These are phyloP conservation scores for Falcunculus frontatus DNA, from an alignment of 2,113 vertebrate species.

Conservation along the genomic window DNA sequence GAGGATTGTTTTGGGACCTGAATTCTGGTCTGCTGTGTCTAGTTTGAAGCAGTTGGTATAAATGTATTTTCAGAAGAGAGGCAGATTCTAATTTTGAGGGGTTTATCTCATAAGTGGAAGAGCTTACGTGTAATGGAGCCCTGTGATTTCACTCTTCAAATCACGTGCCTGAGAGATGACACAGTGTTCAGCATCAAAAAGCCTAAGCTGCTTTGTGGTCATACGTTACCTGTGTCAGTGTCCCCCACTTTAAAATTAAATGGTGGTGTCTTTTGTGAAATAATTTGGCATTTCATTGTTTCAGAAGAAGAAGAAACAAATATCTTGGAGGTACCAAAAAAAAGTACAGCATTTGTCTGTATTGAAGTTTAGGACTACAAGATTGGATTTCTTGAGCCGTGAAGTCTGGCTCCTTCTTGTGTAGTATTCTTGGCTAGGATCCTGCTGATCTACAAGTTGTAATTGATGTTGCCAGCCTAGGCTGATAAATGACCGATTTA, in stretches of 20 bases:
- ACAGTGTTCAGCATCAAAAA: background rate
- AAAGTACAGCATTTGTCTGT: background rate
- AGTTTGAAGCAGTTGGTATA: background rate
- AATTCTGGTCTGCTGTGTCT: background rate
- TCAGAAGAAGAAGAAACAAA: background rate
- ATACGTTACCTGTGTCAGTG: background rate
- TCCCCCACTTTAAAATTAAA: background rate
- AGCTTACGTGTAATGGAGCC: background rate
- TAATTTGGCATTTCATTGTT: background rate
- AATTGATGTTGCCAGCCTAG: background rate
- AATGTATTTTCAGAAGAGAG: background rate
- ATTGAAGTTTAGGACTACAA: background rate
- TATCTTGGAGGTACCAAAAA: background rate
- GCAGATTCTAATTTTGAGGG: background rate
- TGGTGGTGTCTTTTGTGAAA: background rate
- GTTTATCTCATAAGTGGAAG: background rate
- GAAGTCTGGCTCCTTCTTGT: background rate
- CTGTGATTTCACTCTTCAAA: background rate
- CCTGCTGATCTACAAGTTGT: background rate
- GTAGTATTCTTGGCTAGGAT: background rate
- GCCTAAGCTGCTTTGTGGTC: background rate
- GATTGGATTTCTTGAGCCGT: background rate
- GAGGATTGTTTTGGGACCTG: background rate
- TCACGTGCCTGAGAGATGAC: background rate
- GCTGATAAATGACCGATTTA: background rate